Percentiles rank a stretch among this genome's conserved stretches.
These are phyloP conservation scores for Sciurus vulgaris DNA, from an alignment of 2,797 vertebrate genomes.

Conservation along the genomic window DNA sequence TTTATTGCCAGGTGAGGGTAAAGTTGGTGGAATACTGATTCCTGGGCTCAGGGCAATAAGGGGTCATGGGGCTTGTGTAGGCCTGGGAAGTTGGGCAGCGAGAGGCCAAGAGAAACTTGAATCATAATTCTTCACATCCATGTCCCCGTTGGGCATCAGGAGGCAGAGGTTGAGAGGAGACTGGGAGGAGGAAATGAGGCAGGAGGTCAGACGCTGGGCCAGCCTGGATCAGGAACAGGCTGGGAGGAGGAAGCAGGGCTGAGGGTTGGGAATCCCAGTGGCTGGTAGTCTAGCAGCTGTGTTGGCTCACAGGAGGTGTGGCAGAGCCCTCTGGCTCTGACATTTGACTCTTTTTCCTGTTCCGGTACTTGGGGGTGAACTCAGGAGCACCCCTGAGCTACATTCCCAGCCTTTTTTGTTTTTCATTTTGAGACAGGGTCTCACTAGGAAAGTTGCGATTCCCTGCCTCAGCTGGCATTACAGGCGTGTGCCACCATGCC, in stretches of 20 bases:
- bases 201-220: not conserved
- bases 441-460: too few relatives aligned
- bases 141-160: not conserved
- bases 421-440: too few relatives aligned
- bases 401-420: too few relatives aligned
- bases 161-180: not conserved
- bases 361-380: too few relatives aligned
- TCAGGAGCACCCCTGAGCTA: too few relatives aligned
- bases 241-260: not conserved
- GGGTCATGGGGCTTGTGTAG: not conserved
- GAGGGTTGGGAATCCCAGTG: not conserved
- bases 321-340: not conserved
- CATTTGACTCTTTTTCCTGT: not conserved
- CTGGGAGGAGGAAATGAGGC: not conserved
- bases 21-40: not conserved
- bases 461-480: too few relatives aligned
- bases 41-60: not conserved
- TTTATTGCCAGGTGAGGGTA: not conserved
- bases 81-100: not conserved
- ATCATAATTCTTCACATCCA: not conserved
- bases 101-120: not conserved
- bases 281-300: accelerated
- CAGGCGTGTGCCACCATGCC: too few relatives aligned
- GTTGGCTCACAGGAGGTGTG: accelerated
- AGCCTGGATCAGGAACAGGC: not conserved